Base-by-base conservation (phyloP, 2,888 invertebrate species). In the Lacanobia wlatinum region DNA sequence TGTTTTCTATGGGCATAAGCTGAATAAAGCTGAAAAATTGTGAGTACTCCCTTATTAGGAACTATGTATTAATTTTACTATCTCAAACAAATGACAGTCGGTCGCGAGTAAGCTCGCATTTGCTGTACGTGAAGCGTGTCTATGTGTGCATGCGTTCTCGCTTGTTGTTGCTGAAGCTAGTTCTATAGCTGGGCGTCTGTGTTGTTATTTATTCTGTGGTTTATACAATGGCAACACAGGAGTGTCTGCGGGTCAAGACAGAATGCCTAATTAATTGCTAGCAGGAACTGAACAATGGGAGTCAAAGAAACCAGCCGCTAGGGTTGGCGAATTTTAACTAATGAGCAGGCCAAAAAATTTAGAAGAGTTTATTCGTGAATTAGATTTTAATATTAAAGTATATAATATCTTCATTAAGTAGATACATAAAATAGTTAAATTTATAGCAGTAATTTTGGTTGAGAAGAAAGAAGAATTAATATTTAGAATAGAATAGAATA, bases 251-350 rank as follows among this genome's bases (percentile, higher is more conserved):
- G 84, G 82, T 82, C 82, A 80, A 80, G 59, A 73, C 65, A 38
- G 85, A 84, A 85, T 84, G 74, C 72, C 69, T 84, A 84, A 82
- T 82, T 84, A 85, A 85, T 85, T 73, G 60, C 40, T 80, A 80
- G 66, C 64, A 69, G 66, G 84, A 85, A 85, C 76, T 62, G 28
- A 80, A 87, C 84, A 86, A 86, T 84, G 72, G 84, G 12, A 53
- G 23, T 50, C 68, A 76, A 87, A 87, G 76, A 87, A 87, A 76
- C 65, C 8, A 38, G 21, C 0, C n/a, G 0, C 16, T 72, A 84
- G 84, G 85, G 78, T 53, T 84, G 83, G 34, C 52, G 7, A 40
- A 18, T 43, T 63, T 18, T 18, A 12, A 18, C n/a, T 43, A 59
- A 62, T 40, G n/a, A 2, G 2, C 48, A 1, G 16, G 34, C 7